These are phyloP conservation scores for Oryzias celebensis DNA, from an alignment of 2,113 vertebrate genomes.

Conservation along the genomic window DNA sequence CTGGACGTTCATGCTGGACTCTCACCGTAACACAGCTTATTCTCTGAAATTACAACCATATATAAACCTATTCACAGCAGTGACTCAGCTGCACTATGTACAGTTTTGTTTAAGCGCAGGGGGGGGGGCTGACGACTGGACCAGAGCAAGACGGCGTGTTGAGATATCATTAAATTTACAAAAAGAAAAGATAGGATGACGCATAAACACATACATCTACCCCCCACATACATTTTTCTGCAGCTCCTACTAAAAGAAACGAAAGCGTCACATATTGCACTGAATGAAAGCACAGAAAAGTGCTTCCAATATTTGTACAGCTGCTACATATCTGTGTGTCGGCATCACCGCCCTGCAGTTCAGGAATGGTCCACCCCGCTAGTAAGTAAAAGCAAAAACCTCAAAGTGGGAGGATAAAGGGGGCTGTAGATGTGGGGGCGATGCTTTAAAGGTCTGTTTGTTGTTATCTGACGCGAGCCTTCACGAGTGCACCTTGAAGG, in stretches of 20 bases:
- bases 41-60: no score
- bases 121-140: no score
- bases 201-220: no score
- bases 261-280: constrained; percentile 64
- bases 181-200: neutral
- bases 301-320: constrained; percentile 62
- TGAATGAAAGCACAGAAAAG: constrained; percentile 69
- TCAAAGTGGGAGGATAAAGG: constrained; percentile 1
- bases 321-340: constrained; percentile 51
- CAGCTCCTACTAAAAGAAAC: neutral
- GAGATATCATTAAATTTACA: neutral
- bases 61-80: no score
- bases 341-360: constrained; percentile 65
- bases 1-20: no score
- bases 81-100: no score
- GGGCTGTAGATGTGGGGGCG: neutral
- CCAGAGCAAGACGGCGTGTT: no score
- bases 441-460: neutral
- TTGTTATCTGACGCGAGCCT: constrained; percentile 5
- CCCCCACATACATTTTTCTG: neutral
- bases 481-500: constrained; percentile 96
- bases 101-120: no score
- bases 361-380: constrained; percentile 31
- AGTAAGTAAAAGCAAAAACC: neutral
- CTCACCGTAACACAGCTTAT: no score